Conservation (phyloP, 2,797 vertebrate species). For the Oryzias dopingdopingensis region DNA sequence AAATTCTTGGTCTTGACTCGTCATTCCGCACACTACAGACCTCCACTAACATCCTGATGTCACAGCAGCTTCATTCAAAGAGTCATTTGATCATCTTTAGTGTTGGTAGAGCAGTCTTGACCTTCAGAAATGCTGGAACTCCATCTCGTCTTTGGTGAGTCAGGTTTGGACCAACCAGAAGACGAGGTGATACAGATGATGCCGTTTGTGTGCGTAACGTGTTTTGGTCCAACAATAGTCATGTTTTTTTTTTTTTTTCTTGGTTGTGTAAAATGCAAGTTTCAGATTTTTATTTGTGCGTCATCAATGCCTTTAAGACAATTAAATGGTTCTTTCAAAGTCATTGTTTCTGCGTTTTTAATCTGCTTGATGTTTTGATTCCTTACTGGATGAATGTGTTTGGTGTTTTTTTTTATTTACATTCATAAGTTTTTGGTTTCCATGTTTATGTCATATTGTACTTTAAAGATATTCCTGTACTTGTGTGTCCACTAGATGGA, state of each 20-base stretch:
- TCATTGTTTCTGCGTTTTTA: not conserved
- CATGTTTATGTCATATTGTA: too few species aligned
- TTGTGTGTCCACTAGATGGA: conserved; percentile 47
- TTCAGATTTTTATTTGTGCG: conserved; percentile 54
- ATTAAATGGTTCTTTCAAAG: conserved; percentile 65
- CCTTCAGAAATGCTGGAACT: conserved; percentile 8
- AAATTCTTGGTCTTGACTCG: too few species aligned
- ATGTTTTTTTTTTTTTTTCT: conserved; percentile 56
- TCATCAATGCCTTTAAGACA: conserved; percentile 71
- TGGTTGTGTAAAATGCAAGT: conserved; percentile 60
- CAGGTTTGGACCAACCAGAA: conserved; percentile 34
- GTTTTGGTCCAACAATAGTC: conserved; percentile 63
- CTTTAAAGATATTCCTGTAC: not conserved
- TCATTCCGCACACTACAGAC: too few species aligned
- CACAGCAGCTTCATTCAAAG: not conserved
- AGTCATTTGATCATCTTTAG: not conserved
- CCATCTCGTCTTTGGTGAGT: conserved; percentile 16
- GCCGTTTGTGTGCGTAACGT: conserved; percentile 66
- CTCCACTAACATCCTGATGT: not conserved
- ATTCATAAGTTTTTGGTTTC: too few species aligned
- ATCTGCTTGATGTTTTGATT: not conserved
- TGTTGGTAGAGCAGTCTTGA: not conserved
- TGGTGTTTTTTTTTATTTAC: too few species aligned
- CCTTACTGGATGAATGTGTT: not conserved
- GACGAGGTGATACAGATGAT: conserved; percentile 61